Base-by-base conservation (phyloP, 2,797 vertebrate species). In the Thaleichthys pacificus region DNA sequence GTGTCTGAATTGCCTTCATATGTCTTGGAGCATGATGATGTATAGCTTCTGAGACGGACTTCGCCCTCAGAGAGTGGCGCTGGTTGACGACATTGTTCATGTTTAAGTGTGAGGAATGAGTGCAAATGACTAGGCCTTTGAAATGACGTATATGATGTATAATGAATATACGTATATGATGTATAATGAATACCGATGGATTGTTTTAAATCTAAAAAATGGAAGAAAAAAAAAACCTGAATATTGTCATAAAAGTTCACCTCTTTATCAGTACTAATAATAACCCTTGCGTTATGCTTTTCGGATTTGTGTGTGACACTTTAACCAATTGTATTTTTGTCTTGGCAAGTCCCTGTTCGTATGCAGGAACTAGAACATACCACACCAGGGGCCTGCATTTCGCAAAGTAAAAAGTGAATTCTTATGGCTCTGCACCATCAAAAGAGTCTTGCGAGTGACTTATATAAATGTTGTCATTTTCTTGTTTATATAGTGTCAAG, bases 1-100 rank as follows among this genome's bases (percentile, higher is more conserved):
- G 6, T 30, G 47, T 67, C 47, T 67, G 68, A 87, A 84, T 83
- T 80, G 76, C 82, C 83, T 89, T 89, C 83, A 81, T 86, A 85
- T 78, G 82, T 91, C 82, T 90, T 86, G 84, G 85, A 89, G 89
- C 89, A 91, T 91, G 84, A 85, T 82, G 77, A 71, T 86, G 83
- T 83, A 79, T 78, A 75, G 84, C 82, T 86, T 82, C 84, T 83
- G 79, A 82, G 78, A 81, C 74, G 63, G 77, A 74, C 68, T 66
- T 21, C 80, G 78, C 81, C 87, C 81, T 83, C 80, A 79, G 73
- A 54, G 80, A 87, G 80, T 83, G 79, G 82, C 76, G 42, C 49
- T 70, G 62, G 65, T 72, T 71, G 77, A 80, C 69, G 79, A 83
- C 69, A 69, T 72, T 17, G 56, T 69, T 21, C 24, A 80, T 78